These are phyloP conservation scores for rat (Rattus norvegicus) DNA, from an alignment of 2,113 vertebrate species.

Conservation along the genomic window GRCr8 NC_086037.1:61210501-61211000, in stretches of 20 bases:
- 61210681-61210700: too few species aligned
- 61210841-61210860: neutral
- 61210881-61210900: neutral
- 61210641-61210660: neutral
- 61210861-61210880: slow-evolving; percentile 3
- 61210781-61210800: neutral
- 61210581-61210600: neutral
- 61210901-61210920: neutral
- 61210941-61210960: neutral
- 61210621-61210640: neutral
- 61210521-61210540: neutral
- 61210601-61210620: neutral
- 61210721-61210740: neutral
- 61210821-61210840: neutral
- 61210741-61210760: neutral
- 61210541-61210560: neutral
- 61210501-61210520: neutral
- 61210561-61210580: neutral
- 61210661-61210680: neutral
- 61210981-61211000: slow-evolving; percentile 8
- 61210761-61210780: neutral
- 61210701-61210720: neutral
- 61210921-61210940: neutral
- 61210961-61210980: slow-evolving; percentile 67
- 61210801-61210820: neutral